Base-by-base conservation (phyloP, 2,797 vertebrate species). In the Amazona ochrocephala region DNA sequence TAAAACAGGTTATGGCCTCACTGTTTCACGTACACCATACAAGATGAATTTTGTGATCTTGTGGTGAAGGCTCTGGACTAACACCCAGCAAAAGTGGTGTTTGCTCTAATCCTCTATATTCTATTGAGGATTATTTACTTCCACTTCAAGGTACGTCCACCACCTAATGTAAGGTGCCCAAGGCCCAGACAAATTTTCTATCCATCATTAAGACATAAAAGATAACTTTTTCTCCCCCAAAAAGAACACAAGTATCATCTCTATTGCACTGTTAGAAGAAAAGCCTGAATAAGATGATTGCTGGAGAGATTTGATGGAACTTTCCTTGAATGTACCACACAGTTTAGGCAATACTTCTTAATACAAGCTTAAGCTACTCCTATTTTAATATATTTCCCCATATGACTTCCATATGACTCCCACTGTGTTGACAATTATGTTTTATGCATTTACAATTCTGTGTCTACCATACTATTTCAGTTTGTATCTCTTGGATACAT, bases 301-400 rank as follows among this genome's bases (percentile, higher is more conserved):
- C 18, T 72, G 16, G 10, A 48, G 75, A 82, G 7, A 54, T 29
- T 48, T 41, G 6, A 11, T 45, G 16, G 10, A 13, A 17, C 7
- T 53, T 84, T 44, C 26, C 78, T 71, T 1, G 0, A 68, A 34
- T 1, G 2, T 16, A 8, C 26, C 44, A 29, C 5, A 10, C 9
- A 53, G 8, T 60, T 86, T 4, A 64, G 56, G 7, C 10, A 84
- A 30, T 34, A 27, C 6, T 47, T 47, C 8, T 78, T 58, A n/a
- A 48, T 10, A 56, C 4, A 62, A 54, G 1, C 3, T 51, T 30
- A 50, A 76, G 18, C 5, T 54, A 39, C 21, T 24, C 21, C 4
- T 45, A 13, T 41, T 62, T 42, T 27, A 83, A 53, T 5, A 47
- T 51, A 30, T 9, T 37, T 37, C 5, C 26, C 13, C 10, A 15